Evolutionary conservation across 2,888 invertebrate genomes (phyloP), one percentile per base, ranked within the genome.

Genomic region (Zaprionus obscuricornis): DNA sequence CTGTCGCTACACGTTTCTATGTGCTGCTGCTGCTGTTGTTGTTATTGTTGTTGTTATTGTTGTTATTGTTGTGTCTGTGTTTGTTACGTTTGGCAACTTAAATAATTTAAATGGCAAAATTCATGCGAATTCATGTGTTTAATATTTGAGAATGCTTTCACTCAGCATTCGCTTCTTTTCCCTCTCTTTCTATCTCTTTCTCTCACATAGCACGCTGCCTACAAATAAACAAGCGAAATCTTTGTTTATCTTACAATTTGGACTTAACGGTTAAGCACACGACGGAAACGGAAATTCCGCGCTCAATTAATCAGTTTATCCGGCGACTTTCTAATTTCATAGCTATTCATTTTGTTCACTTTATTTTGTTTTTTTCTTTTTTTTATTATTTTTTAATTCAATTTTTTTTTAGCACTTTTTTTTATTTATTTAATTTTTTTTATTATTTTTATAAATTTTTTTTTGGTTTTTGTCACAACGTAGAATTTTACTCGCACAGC

Each of bases 21-120:
- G n/a, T n/a, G n/a, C n/a, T n/a, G n/a, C n/a, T n/a, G n/a, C n/a
- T n/a, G n/a, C n/a, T n/a, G n/a, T n/a, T n/a, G n/a, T n/a, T n/a
- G n/a, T n/a, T n/a, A n/a, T n/a, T n/a, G n/a, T n/a, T n/a, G n/a
- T n/a, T n/a, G n/a, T n/a, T n/a, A n/a, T n/a, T n/a, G n/a, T n/a
- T n/a, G n/a, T n/a, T n/a, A n/a, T n/a, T n/a, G 14, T 13, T 36
- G 34, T 18, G 22, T 34, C 31, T 29, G n/a, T 45, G 17, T 36
- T 8, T 31, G 14, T 37, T 62, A 37, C 40, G 47, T 69, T 51
- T 72, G 82, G 77, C 74, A 85, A 82, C 82, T 85, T 79, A 85
- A 85, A 82, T 78, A 66, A 82, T 82, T 81, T 82, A 81, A 82
- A 78, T 78, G 70, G 49, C 63, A 63, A n/a, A 66, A 81, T 69